Conservation (phyloP, 2,797 vertebrate genomes). For the Smutsia gigantea region DNA sequence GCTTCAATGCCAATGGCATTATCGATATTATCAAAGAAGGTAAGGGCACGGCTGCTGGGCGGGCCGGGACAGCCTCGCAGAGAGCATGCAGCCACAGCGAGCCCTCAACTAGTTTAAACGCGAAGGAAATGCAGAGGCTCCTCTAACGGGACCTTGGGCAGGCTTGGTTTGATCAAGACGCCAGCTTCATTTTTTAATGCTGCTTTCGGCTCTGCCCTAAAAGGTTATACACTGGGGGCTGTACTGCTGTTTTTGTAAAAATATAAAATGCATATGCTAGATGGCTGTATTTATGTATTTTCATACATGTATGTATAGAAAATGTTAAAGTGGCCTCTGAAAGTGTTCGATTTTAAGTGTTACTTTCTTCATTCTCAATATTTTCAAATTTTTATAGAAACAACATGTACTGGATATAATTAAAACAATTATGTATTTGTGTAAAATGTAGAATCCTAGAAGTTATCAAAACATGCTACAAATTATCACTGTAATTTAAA, state of each 20-base stretch:
- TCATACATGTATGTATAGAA: not conserved
- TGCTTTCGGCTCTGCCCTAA: not conserved
- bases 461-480: not conserved
- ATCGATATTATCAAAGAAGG: slow-evolving; percentile 98
- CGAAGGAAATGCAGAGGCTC: not conserved
- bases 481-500: not conserved
- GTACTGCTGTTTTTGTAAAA: not conserved
- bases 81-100: not conserved
- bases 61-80: not conserved
- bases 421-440: not conserved
- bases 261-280: not conserved
- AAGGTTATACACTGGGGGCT: not conserved
- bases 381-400: not conserved
- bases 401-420: not conserved
- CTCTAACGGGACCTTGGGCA: not conserved
- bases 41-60: slow-evolving; percentile 71
- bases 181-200: not conserved
- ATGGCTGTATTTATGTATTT: not conserved
- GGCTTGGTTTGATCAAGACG: not conserved
- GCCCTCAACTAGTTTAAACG: not conserved
- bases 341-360: not conserved
- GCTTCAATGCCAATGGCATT: slow-evolving; percentile 96
- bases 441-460: not conserved
- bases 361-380: slow-evolving; percentile 8
- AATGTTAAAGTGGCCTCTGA: not conserved